Percentiles rank a stretch among this genome's conserved stretches.
Evolutionary conservation across 1,140 invertebrate genomes (phyloP).

Genomic region (Heliconius nattereri): DNA sequence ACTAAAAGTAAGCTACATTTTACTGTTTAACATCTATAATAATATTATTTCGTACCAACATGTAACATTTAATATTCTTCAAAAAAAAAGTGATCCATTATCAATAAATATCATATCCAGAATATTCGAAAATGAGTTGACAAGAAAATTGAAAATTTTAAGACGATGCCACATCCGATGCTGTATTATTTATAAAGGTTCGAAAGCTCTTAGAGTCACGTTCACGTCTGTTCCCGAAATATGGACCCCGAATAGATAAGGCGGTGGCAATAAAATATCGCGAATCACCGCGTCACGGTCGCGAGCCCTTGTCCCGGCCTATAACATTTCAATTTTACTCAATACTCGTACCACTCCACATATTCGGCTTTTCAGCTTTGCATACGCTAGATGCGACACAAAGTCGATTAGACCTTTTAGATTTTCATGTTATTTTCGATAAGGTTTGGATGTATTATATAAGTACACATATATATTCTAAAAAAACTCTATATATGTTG

Average conservation of each 20-base stretch:
- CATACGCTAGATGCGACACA: slow-evolving; percentile 39
- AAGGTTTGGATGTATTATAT: neutral
- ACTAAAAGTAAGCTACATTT: too few relatives aligned
- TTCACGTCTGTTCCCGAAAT: slow-evolving; percentile 37
- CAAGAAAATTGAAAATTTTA: slow-evolving; percentile 21
- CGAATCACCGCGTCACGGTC: slow-evolving; percentile 48
- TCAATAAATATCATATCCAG: neutral
- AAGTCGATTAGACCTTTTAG: slow-evolving; percentile 3
- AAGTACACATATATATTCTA: too few relatives aligned
- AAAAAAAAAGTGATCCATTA: too few relatives aligned
- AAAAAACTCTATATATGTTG: too few relatives aligned
- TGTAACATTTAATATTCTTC: too few relatives aligned
- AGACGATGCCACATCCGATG: slow-evolving; percentile 19
- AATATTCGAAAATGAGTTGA: neutral
- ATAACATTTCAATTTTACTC: slow-evolving; percentile 66
- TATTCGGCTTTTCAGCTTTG: slow-evolving; percentile 56
- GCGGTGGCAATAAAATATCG: slow-evolving; percentile 58
- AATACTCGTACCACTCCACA: slow-evolving; percentile 51
- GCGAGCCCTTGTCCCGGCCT: slow-evolving; percentile 50
- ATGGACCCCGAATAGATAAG: slow-evolving; percentile 56
- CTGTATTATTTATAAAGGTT: slow-evolving; percentile 38
- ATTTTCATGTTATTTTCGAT: neutral
- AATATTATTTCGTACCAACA: too few relatives aligned
- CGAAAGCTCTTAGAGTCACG: slow-evolving; percentile 29
- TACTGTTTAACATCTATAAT: too few relatives aligned